Evolutionary conservation across 1,140 invertebrate genomes (phyloP).

Genomic region (Catajapyx aquilonaris): DNA sequence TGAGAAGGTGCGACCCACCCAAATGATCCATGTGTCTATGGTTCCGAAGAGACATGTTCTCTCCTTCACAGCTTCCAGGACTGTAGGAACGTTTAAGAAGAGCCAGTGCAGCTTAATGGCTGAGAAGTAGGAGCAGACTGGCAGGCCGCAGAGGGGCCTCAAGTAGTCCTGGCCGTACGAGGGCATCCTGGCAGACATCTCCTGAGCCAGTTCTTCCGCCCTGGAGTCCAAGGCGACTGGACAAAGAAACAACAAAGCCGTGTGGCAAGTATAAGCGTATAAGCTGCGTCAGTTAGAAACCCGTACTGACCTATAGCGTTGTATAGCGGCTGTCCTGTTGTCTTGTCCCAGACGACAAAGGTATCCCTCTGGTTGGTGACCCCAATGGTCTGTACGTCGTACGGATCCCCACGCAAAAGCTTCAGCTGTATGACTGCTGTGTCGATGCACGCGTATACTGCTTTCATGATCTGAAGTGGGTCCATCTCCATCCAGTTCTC

Average conservation of each 20-base stretch:
- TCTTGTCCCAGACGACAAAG: constrained; percentile 75
- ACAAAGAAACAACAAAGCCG: no score
- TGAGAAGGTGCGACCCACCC: constrained; percentile 23
- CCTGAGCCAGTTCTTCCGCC: no score
- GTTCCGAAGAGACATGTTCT: constrained; percentile 33
- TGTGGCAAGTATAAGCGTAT: no score
- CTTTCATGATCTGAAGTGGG: constrained; percentile 57
- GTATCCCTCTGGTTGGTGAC: constrained; percentile 91
- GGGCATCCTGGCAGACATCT: no score
- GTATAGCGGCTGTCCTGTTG: constrained; percentile 66
- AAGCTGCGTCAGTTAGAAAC: no score
- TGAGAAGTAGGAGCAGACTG: constrained; percentile 23
- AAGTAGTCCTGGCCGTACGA: no score
- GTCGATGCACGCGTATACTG: constrained; percentile 58
- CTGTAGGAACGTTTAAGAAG: constrained; percentile 29
- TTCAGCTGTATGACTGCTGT: constrained; percentile 37
- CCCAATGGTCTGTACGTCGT: no score
- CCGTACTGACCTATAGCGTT: constrained; percentile 69
- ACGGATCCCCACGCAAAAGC: constrained; percentile 37
- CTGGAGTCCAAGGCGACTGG: no score
- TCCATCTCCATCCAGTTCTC: constrained; percentile 95
- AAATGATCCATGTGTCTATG: constrained; percentile 40
- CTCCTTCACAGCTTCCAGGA: constrained; percentile 22
- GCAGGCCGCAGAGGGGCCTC: no score
- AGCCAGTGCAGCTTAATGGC: constrained; percentile 40